Percentiles rank a stretch among this genome's conserved stretches.
phyloP scores from a whole-genome alignment of 2,888 invertebrate species.

The Odontocerum albicorne region DNA sequence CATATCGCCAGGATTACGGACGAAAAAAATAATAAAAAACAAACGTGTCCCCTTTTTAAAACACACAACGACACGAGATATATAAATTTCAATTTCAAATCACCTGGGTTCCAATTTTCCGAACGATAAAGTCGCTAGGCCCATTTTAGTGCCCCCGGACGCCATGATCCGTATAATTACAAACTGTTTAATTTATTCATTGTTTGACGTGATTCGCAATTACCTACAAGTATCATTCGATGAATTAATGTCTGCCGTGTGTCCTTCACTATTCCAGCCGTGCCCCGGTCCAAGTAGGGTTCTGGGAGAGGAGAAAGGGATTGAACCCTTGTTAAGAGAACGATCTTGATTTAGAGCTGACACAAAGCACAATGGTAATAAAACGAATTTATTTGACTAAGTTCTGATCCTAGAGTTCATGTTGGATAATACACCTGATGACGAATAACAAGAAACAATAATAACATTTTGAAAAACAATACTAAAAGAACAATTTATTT shows the following conservation, averaged over 20 bases:
- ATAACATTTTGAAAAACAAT: too few species aligned
- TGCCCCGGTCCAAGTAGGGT: not conserved
- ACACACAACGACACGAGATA: too few species aligned
- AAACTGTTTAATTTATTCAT: slow-evolving; percentile 22
- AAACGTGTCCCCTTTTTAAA: too few species aligned
- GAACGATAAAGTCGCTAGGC: slow-evolving; percentile 3
- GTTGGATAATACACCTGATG: too few species aligned
- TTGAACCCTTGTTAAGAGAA: not conserved
- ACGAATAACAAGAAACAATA: too few species aligned
- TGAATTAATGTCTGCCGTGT: slow-evolving; percentile 8
- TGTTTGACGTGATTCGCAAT: slow-evolving; percentile 23
- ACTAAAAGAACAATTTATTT: too few species aligned
- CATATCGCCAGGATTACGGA: too few species aligned
- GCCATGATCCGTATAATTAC: slow-evolving; percentile 21
- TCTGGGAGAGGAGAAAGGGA: too few species aligned
- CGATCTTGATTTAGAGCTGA: not conserved
- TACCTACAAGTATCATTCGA: slow-evolving; percentile 5
- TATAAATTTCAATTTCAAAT: slow-evolving; percentile 11
- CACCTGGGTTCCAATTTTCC: slow-evolving; percentile 9
- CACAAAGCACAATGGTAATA: too few species aligned
- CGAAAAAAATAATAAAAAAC: too few species aligned
- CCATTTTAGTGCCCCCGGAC: slow-evolving; percentile 5
- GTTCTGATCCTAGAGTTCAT: too few species aligned
- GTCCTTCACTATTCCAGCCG: not conserved
- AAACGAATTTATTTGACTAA: too few species aligned